phyloP scores from a whole-genome alignment of 2,888 invertebrate species.

The Hirudinaria manillensis region DNA sequence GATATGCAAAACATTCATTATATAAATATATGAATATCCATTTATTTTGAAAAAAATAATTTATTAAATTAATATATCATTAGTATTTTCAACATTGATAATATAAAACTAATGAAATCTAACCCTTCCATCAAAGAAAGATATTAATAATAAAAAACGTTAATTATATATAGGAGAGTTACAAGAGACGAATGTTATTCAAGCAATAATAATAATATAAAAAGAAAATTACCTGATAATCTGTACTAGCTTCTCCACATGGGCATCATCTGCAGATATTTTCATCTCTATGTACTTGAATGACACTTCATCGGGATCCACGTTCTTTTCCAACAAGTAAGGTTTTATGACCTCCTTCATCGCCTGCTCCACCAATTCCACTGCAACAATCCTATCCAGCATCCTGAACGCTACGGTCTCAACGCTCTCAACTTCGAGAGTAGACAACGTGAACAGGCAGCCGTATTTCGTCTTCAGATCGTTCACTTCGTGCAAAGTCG shows the following conservation, averaged over 20 bases:
- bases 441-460: slow-evolving; percentile 16
- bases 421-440: slow-evolving; percentile 45
- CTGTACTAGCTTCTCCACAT: not conserved
- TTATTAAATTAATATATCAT: too few relatives aligned
- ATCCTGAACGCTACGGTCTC: slow-evolving; percentile 50
- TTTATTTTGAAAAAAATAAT: too few relatives aligned
- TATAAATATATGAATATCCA: too few relatives aligned
- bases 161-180: not conserved
- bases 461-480: slow-evolving; percentile 13
- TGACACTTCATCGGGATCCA: slow-evolving; percentile 48
- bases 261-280: not conserved
- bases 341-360: slow-evolving; percentile 46
- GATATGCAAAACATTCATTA: too few relatives aligned
- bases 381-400: slow-evolving; percentile 49
- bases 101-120: not conserved
- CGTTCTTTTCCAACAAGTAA: slow-evolving; percentile 47
- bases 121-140: not conserved
- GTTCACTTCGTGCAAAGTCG: not conserved
- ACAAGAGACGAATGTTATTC: too few relatives aligned
- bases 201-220: not conserved
- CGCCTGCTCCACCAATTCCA: slow-evolving; percentile 45
- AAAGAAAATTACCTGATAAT: not conserved
- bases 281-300: slow-evolving; percentile 42
- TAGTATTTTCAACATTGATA: too few relatives aligned
- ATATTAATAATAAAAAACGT: not conserved